phyloP scores from a whole-genome alignment of 2,113 vertebrate species.

The Istiophorus platypterus region DNA sequence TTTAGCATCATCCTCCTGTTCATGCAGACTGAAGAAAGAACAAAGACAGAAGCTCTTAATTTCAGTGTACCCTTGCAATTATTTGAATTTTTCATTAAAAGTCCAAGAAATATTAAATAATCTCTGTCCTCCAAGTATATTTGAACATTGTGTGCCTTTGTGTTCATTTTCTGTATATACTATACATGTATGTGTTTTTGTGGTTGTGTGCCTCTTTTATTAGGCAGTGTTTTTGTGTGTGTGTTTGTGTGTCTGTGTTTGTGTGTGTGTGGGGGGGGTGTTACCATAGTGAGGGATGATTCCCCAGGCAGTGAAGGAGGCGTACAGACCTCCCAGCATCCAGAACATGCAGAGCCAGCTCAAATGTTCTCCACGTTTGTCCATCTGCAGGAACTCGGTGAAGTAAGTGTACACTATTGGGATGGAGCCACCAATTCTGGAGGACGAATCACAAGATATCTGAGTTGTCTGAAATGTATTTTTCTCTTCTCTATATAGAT shows the following conservation, averaged over 20 bases:
- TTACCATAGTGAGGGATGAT: constrained; percentile 99
- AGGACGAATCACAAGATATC: constrained; percentile 14
- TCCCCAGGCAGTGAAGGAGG: constrained; percentile 96
- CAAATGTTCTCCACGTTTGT: constrained; percentile 97
- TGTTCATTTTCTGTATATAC: not conserved
- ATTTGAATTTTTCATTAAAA: constrained; percentile 11
- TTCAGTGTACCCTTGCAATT: not conserved
- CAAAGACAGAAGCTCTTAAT: too few species aligned
- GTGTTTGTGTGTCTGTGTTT: not conserved
- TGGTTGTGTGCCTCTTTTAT: too few species aligned
- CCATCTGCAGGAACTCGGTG: constrained; percentile 96
- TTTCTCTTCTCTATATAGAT: not conserved
- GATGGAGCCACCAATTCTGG: constrained; percentile 94
- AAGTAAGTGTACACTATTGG: constrained; percentile 98
- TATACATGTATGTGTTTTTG: not conserved
- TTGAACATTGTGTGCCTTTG: not conserved
- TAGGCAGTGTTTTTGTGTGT: too few species aligned
- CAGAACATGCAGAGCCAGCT: constrained; percentile 95
- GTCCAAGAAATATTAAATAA: not conserved
- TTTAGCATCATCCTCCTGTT: not conserved
- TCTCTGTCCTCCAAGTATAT: not conserved
- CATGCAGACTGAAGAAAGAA: not conserved
- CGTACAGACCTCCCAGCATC: constrained; percentile 94
- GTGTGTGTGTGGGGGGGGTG: not conserved
- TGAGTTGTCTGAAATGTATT: not conserved